A percentile compares a stretch with the other conserved stretches of the same genome.
phyloP scores from a whole-genome alignment of 2,797 vertebrate genomes.

The Catharus ustulatus region DNA sequence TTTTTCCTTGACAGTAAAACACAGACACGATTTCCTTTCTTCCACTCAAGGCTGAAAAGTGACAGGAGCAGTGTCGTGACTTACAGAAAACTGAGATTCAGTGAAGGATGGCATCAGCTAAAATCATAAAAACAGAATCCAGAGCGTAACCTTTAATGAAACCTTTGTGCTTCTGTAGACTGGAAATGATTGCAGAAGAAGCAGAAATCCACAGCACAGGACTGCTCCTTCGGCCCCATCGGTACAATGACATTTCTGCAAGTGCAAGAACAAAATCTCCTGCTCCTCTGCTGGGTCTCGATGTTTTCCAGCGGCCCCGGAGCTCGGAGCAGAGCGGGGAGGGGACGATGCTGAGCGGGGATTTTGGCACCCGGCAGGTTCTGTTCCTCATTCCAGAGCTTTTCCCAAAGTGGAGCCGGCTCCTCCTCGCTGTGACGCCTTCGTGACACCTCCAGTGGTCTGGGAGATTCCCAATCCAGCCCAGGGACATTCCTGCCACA shows the following conservation, averaged over 20 bases:
- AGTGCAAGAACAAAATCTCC: background rate
- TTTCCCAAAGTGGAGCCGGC: accelerated
- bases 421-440: accelerated
- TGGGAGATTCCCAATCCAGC: background rate
- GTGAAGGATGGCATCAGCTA: accelerated
- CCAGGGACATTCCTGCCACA: background rate
- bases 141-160: background rate
- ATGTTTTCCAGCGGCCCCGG: background rate
- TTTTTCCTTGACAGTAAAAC: background rate
- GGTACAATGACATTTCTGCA: background rate
- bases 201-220: background rate
- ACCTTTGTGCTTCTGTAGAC: background rate
- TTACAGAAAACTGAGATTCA: background rate
- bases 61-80: background rate
- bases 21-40: accelerated
- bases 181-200: background rate
- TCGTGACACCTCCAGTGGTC: accelerated
- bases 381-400: accelerated
- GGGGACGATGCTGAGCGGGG: background rate
- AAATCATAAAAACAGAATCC: background rate
- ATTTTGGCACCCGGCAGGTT: accelerated
- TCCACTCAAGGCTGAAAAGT: background rate
- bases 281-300: background rate
- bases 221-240: background rate
- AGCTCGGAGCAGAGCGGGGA: background rate